Evolutionary conservation across 2,113 vertebrate genomes (phyloP), one percentile per base, ranked within the genome.

Genomic region (Miniopterus natalensis): DNA sequence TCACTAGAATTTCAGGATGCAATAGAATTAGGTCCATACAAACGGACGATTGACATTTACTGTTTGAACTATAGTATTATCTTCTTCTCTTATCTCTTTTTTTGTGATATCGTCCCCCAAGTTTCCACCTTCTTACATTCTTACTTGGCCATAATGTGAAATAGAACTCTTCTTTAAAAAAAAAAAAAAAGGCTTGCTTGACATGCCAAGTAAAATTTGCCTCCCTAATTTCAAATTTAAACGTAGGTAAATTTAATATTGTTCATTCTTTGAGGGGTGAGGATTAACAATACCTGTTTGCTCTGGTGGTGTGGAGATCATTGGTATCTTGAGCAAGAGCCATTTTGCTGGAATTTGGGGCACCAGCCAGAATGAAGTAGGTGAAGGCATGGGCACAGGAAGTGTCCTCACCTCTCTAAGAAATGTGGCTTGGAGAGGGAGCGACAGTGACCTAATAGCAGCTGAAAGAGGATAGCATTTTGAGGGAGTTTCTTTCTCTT

Each of bases 281-380:
- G 15, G 14, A 93, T 86, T 86, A 36, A 74, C 68, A 68, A 75
- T 80, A 27, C 57, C 49, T 11, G 7, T 83, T 95, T 89, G 57
- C 57, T 90, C 6, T 75, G 66, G 27, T 81, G 74, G 68, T 21
- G 20, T 40, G 47, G 40, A 70, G 75, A 68, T 87, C 53, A 61
- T 53, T 94, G 59, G 7, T 57, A 85, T 53, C 74, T 81, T 96
- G 74, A 81, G 14, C 42, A 96, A 75, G 42, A 96, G 42, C 57
- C 36, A 47, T 87, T 90, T 90, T 86, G 42, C 68, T 93, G 42
- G 42, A 61, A 47, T 45, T 79, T 17, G 63, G 10, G 1, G 25
- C 20, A 80, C 14, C 74, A 90, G n/a, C 65, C 55, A 59, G 29
- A 53, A 68, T 14, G 15, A 61, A 89, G 23, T 31, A 81, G n/a